Evolutionary conservation across 53 echinoderm and acorn worm species (phyloP).

Genomic region (Arbacia lixula): DNA sequence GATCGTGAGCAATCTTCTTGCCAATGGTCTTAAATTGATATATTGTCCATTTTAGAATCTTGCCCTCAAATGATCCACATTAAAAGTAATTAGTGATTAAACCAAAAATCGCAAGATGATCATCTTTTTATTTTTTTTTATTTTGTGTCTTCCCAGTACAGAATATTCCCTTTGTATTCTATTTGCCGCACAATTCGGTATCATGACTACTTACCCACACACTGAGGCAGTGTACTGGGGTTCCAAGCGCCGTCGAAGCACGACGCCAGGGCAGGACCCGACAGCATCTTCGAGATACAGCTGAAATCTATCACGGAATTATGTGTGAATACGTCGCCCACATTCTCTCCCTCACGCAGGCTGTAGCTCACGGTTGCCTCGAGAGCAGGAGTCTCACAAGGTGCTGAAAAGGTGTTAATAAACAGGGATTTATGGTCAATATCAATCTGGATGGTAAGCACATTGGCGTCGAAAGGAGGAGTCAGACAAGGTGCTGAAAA

Average conservation of each 20-base stretch:
- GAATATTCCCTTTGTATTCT: too few relatives aligned
- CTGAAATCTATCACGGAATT: background rate
- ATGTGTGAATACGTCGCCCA: background rate
- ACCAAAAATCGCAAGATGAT: background rate
- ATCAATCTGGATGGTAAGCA: too few relatives aligned
- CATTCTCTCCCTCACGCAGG: background rate
- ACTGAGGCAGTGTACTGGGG: background rate
- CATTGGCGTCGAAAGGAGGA: too few relatives aligned
- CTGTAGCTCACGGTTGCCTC: background rate
- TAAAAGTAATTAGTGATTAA: background rate
- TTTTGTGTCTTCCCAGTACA: too few relatives aligned
- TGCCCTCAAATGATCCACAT: background rate
- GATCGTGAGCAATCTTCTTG: too few relatives aligned
- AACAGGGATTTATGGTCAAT: too few relatives aligned
- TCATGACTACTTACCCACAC: conserved; percentile 34
- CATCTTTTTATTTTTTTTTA: too few relatives aligned
- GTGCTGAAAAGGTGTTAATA: too few relatives aligned
- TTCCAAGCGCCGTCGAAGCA: conserved; percentile 23
- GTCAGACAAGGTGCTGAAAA: too few relatives aligned
- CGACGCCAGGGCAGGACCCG: background rate
- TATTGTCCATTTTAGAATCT: too few relatives aligned
- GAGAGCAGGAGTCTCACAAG: background rate
- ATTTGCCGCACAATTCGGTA: too few relatives aligned
- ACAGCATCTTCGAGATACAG: background rate
- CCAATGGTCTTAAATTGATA: too few relatives aligned